Conservation (phyloP, 1,140 invertebrate species). For the Pseudomyrmex cubaensis region DNA sequence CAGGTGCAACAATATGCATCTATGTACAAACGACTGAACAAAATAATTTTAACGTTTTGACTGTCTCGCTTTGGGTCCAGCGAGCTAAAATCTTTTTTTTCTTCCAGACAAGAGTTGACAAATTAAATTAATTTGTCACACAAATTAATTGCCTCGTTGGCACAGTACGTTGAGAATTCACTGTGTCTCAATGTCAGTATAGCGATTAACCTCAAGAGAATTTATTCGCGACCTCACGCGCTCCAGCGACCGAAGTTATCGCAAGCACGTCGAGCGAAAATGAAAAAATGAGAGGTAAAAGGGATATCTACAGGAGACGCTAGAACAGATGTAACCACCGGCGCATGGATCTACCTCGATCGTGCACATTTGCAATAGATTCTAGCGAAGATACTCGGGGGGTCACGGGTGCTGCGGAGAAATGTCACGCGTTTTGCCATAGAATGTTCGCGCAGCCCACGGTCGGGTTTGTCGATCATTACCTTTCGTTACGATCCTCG, state of each 20-base stretch:
- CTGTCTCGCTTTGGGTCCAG: too few species aligned
- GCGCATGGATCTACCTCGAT: constrained; percentile 36
- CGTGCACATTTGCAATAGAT: constrained; percentile 48
- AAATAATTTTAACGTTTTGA: too few species aligned
- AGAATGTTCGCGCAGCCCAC: constrained; percentile 56
- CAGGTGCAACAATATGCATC: too few species aligned
- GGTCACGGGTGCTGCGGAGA: constrained; percentile 66
- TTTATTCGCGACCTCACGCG: neutral
- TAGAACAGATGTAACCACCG: constrained; percentile 9
- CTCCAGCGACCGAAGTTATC: neutral
- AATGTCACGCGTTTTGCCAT: constrained; percentile 70
- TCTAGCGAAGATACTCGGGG: constrained; percentile 67
- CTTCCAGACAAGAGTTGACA: neutral
- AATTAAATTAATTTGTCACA: too few species aligned
- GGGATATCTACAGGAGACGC: neutral
- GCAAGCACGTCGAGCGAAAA: neutral
- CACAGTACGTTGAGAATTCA: neutral
- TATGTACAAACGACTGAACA: too few species aligned
- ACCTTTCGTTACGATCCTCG: constrained; percentile 45
- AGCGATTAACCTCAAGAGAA: constrained; percentile 14
- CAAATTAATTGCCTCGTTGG: too few species aligned
- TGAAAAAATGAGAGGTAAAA: constrained; percentile 39
- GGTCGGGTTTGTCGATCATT: constrained; percentile 62
- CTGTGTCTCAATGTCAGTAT: constrained; percentile 64
- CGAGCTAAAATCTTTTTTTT: too few species aligned